Conservation (phyloP, 2,797 vertebrate species). For the Arrhamphus sclerolepis region DNA sequence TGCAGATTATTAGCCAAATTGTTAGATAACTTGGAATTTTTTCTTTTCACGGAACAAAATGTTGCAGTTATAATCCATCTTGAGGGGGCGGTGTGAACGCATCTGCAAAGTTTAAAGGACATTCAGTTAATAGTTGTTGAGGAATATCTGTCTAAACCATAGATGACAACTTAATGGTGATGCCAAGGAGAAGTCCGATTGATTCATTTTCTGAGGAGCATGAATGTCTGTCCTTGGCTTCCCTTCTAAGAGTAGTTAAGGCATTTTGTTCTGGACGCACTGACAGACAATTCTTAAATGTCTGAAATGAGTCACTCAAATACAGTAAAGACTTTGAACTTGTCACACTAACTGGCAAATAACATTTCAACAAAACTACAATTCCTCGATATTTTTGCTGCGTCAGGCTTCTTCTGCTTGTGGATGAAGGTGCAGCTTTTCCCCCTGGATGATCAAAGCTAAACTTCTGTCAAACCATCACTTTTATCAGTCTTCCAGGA, state of each 20-base stretch:
- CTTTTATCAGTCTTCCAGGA: slow-evolving; percentile 41
- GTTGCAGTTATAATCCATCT: neutral
- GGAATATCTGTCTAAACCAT: neutral
- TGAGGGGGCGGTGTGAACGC: neutral
- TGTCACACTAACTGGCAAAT: neutral
- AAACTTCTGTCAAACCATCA: slow-evolving; percentile 12
- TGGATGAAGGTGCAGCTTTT: slow-evolving; percentile 19
- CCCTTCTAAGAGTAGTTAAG: neutral
- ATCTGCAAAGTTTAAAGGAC: neutral
- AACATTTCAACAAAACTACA: slow-evolving; percentile 13
- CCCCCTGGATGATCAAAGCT: slow-evolving; percentile 47
- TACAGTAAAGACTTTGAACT: slow-evolving; percentile 1
- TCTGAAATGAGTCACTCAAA: slow-evolving; percentile 2
- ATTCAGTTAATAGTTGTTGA: neutral
- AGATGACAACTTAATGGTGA: slow-evolving; percentile 2
- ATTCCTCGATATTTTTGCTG: slow-evolving; percentile 17
- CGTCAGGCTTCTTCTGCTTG: slow-evolving; percentile 8
- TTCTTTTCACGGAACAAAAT: too few relatives aligned
- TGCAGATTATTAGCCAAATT: too few relatives aligned
- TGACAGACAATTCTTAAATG: neutral
- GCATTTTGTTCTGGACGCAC: neutral
- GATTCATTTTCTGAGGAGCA: neutral
- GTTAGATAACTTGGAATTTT: too few relatives aligned
- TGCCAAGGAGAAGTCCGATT: neutral
- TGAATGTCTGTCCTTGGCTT: neutral